These are phyloP conservation scores for Oceanites oceanicus DNA, from an alignment of 2,113 vertebrate genomes.

Conservation along the genomic window DNA sequence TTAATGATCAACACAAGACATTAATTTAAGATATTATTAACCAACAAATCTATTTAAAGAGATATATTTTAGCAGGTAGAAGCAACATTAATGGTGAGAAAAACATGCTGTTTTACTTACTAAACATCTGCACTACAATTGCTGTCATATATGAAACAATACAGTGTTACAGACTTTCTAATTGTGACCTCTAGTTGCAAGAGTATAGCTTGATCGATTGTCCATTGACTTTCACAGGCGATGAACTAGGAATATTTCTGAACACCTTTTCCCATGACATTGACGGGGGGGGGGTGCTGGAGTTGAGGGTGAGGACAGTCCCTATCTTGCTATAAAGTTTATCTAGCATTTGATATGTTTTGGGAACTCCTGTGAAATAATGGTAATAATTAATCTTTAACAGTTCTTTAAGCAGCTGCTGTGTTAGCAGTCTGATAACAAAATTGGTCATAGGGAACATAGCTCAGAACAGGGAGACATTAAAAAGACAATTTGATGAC, in stretches of 20 bases:
- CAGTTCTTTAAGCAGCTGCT: background rate
- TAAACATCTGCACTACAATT: background rate
- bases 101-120: background rate
- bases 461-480: background rate
- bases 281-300: rapidly evolving
- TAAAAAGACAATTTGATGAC: background rate
- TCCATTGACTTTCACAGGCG: background rate
- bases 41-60: conserved; percentile 6
- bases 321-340: background rate
- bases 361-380: background rate
- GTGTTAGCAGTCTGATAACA: background rate
- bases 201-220: background rate
- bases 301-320: background rate
- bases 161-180: background rate
- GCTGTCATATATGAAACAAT: background rate
- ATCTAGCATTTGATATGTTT: background rate
- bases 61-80: background rate
- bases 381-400: background rate
- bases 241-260: background rate
- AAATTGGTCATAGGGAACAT: background rate
- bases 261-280: background rate
- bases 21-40: conserved; percentile 13
- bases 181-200: background rate
- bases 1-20: conserved; percentile 4
- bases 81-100: background rate